Conservation (phyloP, 2,888 invertebrate genomes). For the Synanthedon tipuliformis region DNA sequence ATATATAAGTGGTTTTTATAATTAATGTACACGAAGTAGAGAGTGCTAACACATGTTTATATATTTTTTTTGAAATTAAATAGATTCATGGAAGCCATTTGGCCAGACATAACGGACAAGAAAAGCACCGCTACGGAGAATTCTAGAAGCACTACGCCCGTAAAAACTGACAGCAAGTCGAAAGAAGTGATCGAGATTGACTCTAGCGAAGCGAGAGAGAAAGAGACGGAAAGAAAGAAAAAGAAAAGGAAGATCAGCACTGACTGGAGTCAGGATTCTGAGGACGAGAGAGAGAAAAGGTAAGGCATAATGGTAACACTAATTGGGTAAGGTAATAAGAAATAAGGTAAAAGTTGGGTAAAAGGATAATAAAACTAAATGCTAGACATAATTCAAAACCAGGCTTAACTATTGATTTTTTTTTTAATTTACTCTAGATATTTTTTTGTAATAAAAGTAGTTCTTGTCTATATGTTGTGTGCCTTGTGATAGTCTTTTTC, state of each 20-base stretch:
- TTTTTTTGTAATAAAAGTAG: too few relatives aligned
- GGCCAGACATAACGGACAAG: slow-evolving; percentile 37
- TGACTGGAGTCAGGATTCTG: slow-evolving; percentile 55
- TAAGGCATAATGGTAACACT: slow-evolving; percentile 7
- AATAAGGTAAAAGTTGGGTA: too few relatives aligned
- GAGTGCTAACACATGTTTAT: too few relatives aligned
- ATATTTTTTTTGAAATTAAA: too few relatives aligned
- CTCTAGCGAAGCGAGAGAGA: slow-evolving; percentile 18
- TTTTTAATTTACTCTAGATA: too few relatives aligned
- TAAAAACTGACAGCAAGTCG: slow-evolving; percentile 2
- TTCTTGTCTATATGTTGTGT: too few relatives aligned
- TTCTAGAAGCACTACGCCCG: slow-evolving; percentile 30
- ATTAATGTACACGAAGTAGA: too few relatives aligned
- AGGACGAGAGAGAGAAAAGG: slow-evolving; percentile 38
- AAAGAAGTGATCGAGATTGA: slow-evolving; percentile 10
- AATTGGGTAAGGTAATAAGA: not conserved
- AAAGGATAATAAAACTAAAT: too few relatives aligned
- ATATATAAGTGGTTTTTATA: too few relatives aligned
- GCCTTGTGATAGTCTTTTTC: too few relatives aligned
- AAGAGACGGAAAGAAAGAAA: slow-evolving; percentile 12
- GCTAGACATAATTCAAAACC: too few relatives aligned
- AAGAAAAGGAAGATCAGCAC: slow-evolving; percentile 48
- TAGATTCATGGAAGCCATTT: slow-evolving; percentile 61
- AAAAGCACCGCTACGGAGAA: slow-evolving; percentile 14
- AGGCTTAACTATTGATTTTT: too few relatives aligned